Base-by-base conservation (phyloP, 2,797 vertebrate genomes). In the Gobionotothen gibberifrons region DNA sequence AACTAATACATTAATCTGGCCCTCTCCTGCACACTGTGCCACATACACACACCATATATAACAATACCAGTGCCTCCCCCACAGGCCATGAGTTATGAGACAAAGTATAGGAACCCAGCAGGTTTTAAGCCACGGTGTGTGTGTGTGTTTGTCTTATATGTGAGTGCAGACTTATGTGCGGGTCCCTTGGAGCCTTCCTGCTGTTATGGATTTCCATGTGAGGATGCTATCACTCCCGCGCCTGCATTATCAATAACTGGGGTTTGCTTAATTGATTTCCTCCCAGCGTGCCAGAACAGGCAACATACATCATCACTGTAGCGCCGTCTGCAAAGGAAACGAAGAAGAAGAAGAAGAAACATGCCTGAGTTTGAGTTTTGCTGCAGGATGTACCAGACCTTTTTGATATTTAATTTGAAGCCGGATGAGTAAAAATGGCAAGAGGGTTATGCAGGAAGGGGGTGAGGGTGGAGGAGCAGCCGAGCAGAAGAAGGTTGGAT, bases 1-100 rank as follows among this genome's bases (percentile, higher is more conserved):
- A 62, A 87, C 85, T 93, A 92, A 93, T 94, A 93, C 93, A 94
- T 94, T 90, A 93, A 91, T 91, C 74, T 85, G 88, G 87, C 81
- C 88, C 87, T 89, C 74, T 78, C 86, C 85, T 85, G 83, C 81
- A 79, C 86, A 77, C 73, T 79, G 87, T 86, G 83, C 73, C 85
- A 81, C 85, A 83, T 85, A 77, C 82, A 83, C 79, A 84, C 78
- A 81, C 66, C 87, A 29, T 29, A 86, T 89, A 80, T 86, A 92
- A 91, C 91, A 92, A 93, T 88, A 90, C 88, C 81, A 82, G 85
- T 46, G 19, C 83, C 76, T 89, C 92, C 89, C 89, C 91, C 60
- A 85, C 82, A 93, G 89, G 86, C 90, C 69, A 42, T 92, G 90
- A 94, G 90, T 93, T 92, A 93, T 94, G 91, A 92, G 87, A 56